Conservation (phyloP, 2,888 invertebrate species). For the Crematogaster levior region DNA sequence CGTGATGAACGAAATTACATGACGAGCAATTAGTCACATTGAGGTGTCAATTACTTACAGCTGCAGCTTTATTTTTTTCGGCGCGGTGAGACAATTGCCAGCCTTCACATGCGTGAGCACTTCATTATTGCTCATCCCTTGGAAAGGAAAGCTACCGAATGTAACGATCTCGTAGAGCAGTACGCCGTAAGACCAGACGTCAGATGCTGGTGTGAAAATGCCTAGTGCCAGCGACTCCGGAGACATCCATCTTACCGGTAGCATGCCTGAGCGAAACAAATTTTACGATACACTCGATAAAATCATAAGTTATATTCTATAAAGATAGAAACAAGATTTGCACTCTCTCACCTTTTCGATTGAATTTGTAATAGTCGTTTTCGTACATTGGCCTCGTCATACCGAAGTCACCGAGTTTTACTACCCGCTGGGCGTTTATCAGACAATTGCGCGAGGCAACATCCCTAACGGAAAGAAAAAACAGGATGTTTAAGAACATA, state of each 20-base stretch:
- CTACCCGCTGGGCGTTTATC: slow-evolving; percentile 90
- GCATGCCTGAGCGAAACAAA: slow-evolving; percentile 87
- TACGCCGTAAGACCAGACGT: slow-evolving; percentile 96
- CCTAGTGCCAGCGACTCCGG: slow-evolving; percentile 94
- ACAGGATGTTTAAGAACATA: slow-evolving; percentile 51
- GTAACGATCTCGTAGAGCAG: slow-evolving; percentile 95
- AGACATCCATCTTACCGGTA: slow-evolving; percentile 97
- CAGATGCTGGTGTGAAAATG: slow-evolving; percentile 94
- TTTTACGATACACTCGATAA: background rate
- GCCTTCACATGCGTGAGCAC: slow-evolving; percentile 93
- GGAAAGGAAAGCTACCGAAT: slow-evolving; percentile 96
- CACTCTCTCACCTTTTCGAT: slow-evolving; percentile 89
- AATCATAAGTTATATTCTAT: background rate
- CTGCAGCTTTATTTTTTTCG: slow-evolving; percentile 92
- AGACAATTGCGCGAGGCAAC: slow-evolving; percentile 93
- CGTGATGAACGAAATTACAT: background rate
- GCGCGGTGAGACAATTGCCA: slow-evolving; percentile 91
- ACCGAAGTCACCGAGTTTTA: slow-evolving; percentile 95
- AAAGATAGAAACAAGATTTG: background rate
- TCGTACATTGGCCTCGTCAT: slow-evolving; percentile 96
- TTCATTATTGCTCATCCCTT: slow-evolving; percentile 94
- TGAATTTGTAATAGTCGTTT: slow-evolving; percentile 95
- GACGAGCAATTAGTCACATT: background rate
- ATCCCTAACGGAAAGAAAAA: slow-evolving; percentile 87
- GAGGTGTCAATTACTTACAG: slow-evolving; percentile 88